A percentile compares a stretch with the other conserved stretches of the same genome.
phyloP scores from a whole-genome alignment of 2,113 vertebrate species.

The Sakesphorus luctuosus region DNA sequence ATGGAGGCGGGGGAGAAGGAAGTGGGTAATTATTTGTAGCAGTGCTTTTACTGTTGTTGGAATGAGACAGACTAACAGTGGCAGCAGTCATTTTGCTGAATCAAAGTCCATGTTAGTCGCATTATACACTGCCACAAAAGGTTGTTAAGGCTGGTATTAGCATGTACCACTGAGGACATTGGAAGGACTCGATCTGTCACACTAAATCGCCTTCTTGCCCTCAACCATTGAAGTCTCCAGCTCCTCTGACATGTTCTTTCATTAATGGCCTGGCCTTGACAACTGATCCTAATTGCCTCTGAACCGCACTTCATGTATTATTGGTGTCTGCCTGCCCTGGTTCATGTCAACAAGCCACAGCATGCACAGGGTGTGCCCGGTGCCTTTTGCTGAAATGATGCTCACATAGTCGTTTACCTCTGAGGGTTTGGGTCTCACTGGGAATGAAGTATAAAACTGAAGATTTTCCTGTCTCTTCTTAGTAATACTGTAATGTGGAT shows the following conservation, averaged over 20 bases:
- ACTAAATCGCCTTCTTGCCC: conserved; percentile 89
- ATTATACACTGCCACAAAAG: conserved; percentile 85
- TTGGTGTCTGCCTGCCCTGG: conserved; percentile 94
- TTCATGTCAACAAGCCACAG: conserved; percentile 91
- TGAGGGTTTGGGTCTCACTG: conserved; percentile 63
- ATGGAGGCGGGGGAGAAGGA: conserved; percentile 70
- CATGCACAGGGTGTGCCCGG: conserved; percentile 76
- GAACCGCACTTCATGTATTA: conserved; percentile 97
- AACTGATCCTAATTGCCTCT: conserved; percentile 99
- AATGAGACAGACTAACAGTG: conserved; percentile 86
- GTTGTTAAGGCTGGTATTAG: conserved; percentile 93
- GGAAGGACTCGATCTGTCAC: conserved; percentile 97
- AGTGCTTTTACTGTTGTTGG: conserved; percentile 79
- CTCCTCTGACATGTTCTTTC: conserved; percentile 89
- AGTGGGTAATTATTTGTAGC: conserved; percentile 85
- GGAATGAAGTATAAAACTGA: conserved; percentile 67
- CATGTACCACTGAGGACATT: conserved; percentile 91
- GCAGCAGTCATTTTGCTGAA: conserved; percentile 91
- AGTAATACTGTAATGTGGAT: conserved; percentile 68
- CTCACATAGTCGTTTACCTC: conserved; percentile 71
- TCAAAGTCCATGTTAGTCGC: conserved; percentile 85
- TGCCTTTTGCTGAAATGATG: conserved; percentile 76
- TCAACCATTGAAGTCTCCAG: conserved; percentile 85
- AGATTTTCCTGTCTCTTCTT: conserved; percentile 72
- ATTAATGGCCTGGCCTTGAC: conserved; percentile 95